Base-by-base conservation (phyloP, 2,797 vertebrate genomes). In the Loriculus beryllinus region DNA sequence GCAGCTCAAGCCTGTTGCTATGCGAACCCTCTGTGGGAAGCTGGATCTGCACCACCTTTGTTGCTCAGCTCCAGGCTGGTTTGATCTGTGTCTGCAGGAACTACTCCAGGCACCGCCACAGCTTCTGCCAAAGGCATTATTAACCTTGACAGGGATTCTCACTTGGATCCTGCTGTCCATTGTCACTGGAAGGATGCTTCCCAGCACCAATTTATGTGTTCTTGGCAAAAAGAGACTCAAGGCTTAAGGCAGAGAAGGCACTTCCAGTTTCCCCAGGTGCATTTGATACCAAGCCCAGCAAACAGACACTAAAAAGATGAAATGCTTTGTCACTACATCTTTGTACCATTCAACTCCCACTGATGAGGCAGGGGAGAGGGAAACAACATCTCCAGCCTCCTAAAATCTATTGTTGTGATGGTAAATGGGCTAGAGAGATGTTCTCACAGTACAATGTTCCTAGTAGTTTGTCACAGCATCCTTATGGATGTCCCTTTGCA, bases 161-260 rank as follows among this genome's bases (percentile, higher is more conserved):
- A 2, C 16, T 42, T 7, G 8, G 3, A 19, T 5, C 69, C 15
- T 8, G 22, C 59, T 14, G 19, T 3, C 78, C 15, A 0, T 12
- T 3, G 22, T 9, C 40, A 7, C 7, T 7, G 35, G 12, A 29
- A 45, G 29, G 64, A 2, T 13, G 22, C 37, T 51, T 14, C 71
- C 21, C 68, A 35, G 80, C 60, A 28, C 63, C 64, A 13, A 4
- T n/a, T 26, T 9, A 6, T 78, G 17, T 22, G 39, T 20, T 57
- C 47, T 74, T 39, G 80, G 26, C 54, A 29, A 47, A 59, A 76
- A 42, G 64, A 1, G 40, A 48, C 56, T 65, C 22, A 1, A 47
- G 90, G 37, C 23, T 62, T 19, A 42, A 42, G 78, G 85, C 56
- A 67, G 52, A 47, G 43, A n/a, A 90, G 52, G 59, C 43, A 37